Evolutionary conservation across 92 coral and sea anemone species (phyloP), one percentile per base, ranked within the genome.

Genomic region (Parazoanthus darwini): DNA sequence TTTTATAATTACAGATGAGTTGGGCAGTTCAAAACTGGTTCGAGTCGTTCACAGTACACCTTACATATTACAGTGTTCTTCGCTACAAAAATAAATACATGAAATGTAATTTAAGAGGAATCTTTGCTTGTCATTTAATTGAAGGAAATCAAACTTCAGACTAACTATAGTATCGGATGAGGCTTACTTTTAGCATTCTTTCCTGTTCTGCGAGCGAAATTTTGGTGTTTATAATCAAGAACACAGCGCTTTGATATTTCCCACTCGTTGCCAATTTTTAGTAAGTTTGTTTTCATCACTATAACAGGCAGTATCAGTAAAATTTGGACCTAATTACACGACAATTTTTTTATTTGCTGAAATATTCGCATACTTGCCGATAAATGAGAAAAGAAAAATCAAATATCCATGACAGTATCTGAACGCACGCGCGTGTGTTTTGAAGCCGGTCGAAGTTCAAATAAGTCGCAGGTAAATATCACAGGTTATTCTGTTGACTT

Each of bases 401-500:
- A 72, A 46, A 35, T 25, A 20, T 36, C 36, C 79, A 22, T 35
- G 37, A 81, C 68, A 20, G 43, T 20, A 26, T 20, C 15, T 33
- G 2, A 8, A 10, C 4, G 38, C 42, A 63, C 15, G 38, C 33
- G 38, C 1, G 74, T 35, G 83, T 50, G 83, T 63, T 33, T 84
- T 84, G 68, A 8, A 48, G n/a, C 14, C 26, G 9, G 78, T 84
- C 23, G 18, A 42, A 71, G 75, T 9, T 80, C 36, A 66, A 84
- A 84, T 29, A 22, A 71, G 37, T 42, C 38, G 46, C 8, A 82
- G 33, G 63, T 38, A 42, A 67, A 66, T 26, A 38, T 51, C 11
- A 71, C 42, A 38, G 46, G 50, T 18, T 42, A 26, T 37, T 29
- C 78, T 71, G 48, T 84, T 84, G 66, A 84, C 65, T 84, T 18